A percentile compares a stretch with the other conserved stretches of the same genome.
Conservation (phyloP, 2,888 invertebrate genomes). For the Rhopalosiphum nymphaeae region DNA sequence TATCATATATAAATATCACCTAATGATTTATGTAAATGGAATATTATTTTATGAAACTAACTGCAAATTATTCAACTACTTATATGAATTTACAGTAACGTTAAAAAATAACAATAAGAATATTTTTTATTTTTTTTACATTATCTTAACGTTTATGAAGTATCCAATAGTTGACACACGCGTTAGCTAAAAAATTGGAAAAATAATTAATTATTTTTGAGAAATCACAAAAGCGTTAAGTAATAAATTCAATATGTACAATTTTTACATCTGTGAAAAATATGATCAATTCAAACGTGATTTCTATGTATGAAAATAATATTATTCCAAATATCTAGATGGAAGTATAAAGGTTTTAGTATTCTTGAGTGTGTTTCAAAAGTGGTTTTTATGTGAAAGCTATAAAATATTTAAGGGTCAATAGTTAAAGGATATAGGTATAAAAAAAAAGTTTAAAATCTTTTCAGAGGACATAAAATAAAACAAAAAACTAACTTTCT, state of each 20-base stretch:
- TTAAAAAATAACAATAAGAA: neutral
- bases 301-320: neutral
- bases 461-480: constrained; percentile 6
- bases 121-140: neutral
- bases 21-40: neutral
- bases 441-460: neutral
- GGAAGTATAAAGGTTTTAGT: neutral
- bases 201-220: neutral
- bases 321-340: neutral
- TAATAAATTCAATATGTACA: neutral
- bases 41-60: neutral
- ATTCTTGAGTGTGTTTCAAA: constrained; percentile 2
- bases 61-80: neutral
- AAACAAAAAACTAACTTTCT: neutral
- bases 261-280: neutral
- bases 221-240: neutral
- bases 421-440: neutral
- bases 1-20: neutral
- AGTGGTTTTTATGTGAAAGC: neutral
- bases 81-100: neutral
- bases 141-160: neutral
- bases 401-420: constrained; percentile 13
- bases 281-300: neutral
- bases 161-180: neutral
- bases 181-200: neutral